These are phyloP conservation scores for Paratilapia polleni DNA, from an alignment of 2,113 vertebrate genomes.

Conservation along the genomic window DNA sequence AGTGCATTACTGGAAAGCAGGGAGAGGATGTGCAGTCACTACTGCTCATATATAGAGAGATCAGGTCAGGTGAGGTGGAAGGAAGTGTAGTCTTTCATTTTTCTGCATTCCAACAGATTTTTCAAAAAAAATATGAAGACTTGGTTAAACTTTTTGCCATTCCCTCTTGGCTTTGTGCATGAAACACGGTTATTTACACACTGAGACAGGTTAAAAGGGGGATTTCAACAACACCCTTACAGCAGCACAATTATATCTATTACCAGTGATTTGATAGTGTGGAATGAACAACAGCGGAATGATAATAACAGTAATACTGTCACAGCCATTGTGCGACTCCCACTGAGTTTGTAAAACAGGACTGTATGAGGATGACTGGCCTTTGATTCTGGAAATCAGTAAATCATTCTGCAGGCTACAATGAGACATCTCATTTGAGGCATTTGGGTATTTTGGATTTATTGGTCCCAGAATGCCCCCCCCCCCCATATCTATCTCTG, in stretches of 20 bases:
- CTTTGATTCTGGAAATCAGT: constrained; percentile 45
- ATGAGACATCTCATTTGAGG: constrained; percentile 60
- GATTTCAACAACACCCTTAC: background rate
- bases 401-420: constrained; percentile 57
- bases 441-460: constrained; percentile 64
- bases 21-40: constrained; percentile 30
- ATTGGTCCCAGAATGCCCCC: constrained; percentile 58
- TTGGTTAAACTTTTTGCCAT: background rate
- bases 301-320: constrained; percentile 59
- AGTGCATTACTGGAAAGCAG: constrained; percentile 21
- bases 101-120: background rate
- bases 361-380: constrained; percentile 21
- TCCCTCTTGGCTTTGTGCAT: background rate
- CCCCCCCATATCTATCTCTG: constrained; percentile 32
- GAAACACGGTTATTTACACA: background rate
- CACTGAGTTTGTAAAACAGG: constrained; percentile 34
- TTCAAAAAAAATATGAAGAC: background rate
- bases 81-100: background rate
- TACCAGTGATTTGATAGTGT: constrained; percentile 16
- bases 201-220: background rate
- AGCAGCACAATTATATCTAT: constrained; percentile 37
- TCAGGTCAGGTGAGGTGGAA: constrained; percentile 12
- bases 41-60: background rate
- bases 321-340: constrained; percentile 27
- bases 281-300: constrained; percentile 29